Conservation (phyloP, 2,888 invertebrate genomes). For the Boloria euphrosyne region DNA sequence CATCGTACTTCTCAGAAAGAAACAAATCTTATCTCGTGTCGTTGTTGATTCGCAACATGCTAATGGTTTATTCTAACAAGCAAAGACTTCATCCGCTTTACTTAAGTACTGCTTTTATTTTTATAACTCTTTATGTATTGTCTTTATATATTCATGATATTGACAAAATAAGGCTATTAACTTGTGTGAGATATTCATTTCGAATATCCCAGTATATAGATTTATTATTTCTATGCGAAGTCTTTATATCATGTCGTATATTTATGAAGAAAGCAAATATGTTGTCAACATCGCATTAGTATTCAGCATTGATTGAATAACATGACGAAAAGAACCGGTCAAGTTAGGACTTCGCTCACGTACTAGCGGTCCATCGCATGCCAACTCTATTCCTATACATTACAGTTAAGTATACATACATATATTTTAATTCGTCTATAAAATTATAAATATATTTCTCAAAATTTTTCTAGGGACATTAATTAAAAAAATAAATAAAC, state of each 20-base stretch:
- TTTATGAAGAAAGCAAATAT: slow-evolving; percentile 23
- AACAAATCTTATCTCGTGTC: slow-evolving; percentile 36
- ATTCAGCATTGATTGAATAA: slow-evolving; percentile 40
- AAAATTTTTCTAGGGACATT: too few species aligned
- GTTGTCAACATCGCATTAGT: slow-evolving; percentile 25
- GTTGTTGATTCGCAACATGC: slow-evolving; percentile 31
- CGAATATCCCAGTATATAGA: too few species aligned
- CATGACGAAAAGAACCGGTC: slow-evolving; percentile 38
- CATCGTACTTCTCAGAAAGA: slow-evolving; percentile 60
- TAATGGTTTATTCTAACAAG: slow-evolving; percentile 18
- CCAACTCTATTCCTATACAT: slow-evolving; percentile 25
- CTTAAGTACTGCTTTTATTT: slow-evolving; percentile 1
- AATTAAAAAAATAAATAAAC: too few species aligned
- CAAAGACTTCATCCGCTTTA: slow-evolving; percentile 7
- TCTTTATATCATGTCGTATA: neutral
- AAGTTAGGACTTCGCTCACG: slow-evolving; percentile 36
- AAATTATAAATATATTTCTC: too few species aligned
- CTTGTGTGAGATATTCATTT: too few species aligned
- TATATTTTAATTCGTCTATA: neutral
- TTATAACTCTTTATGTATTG: too few species aligned
- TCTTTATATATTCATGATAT: too few species aligned
- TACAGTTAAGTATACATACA: neutral
- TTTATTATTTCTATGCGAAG: neutral
- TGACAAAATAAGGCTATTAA: too few species aligned
- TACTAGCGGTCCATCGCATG: slow-evolving; percentile 34